Percentiles rank a stretch among this genome's conserved stretches.
Conservation (phyloP, 2,113 vertebrate species). For the Mormyrus lacerda region DNA sequence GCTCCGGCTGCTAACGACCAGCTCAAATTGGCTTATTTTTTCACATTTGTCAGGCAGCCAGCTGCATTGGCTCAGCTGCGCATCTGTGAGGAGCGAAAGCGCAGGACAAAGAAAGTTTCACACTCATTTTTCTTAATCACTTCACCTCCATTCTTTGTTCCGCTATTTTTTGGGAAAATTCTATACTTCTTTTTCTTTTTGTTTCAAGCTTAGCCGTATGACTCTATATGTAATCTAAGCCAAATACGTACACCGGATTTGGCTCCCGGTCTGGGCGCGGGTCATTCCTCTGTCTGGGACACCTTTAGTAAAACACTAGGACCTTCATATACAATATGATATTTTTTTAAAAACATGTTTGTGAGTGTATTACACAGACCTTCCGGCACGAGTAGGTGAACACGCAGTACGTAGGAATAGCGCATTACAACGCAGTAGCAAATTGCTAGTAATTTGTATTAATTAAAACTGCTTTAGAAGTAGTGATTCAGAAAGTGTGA, state of each 20-base stretch:
- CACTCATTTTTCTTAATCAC: constrained; percentile 71
- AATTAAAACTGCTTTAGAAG: not conserved
- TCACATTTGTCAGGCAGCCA: constrained; percentile 83
- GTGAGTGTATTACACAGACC: not conserved
- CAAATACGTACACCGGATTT: not conserved
- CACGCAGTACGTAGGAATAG: not conserved
- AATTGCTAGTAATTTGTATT: not conserved
- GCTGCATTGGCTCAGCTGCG: constrained; percentile 72
- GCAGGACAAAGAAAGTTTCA: constrained; percentile 70
- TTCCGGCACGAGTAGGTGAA: not conserved
- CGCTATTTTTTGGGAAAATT: constrained; percentile 8
- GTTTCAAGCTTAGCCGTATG: not conserved
- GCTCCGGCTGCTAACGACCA: constrained; percentile 76
- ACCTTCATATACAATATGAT: not conserved
- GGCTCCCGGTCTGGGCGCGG: not conserved
- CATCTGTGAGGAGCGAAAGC: constrained; percentile 64
- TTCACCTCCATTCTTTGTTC: constrained; percentile 39
- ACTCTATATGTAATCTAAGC: not conserved
- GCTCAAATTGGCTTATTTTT: constrained; percentile 89
- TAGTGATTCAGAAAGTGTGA: not conserved
- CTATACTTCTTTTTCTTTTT: constrained; percentile 31
- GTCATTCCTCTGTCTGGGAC: not conserved
- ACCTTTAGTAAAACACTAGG: not conserved
- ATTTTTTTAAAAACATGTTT: not conserved
- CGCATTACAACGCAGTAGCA: not conserved